Percentiles rank a stretch among this genome's conserved stretches.
These are phyloP conservation scores for Peromyscus aztecus DNA, from an alignment of 2,797 vertebrate genomes.

Conservation along the genomic window DNA sequence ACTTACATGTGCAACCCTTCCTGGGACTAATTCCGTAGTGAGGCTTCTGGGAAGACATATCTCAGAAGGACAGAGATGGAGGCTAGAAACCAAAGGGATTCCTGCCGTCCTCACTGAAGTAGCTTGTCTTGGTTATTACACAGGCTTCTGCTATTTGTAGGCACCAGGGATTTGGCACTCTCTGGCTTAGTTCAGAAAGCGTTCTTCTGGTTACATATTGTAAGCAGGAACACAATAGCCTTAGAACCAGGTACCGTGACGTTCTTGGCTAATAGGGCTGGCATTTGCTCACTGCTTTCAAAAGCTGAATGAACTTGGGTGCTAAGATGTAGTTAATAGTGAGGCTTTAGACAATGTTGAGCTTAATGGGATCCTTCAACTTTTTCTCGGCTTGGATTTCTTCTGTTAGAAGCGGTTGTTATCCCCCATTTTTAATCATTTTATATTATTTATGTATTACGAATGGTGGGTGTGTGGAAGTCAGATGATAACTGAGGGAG, in stretches of 20 bases:
- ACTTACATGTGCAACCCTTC: background rate
- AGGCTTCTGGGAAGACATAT: background rate
- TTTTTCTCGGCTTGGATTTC: background rate
- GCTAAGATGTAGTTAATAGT: conserved; percentile 16
- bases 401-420: conserved; percentile 16
- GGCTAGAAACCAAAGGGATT: conserved; percentile 45
- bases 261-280: background rate
- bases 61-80: conserved; percentile 9
- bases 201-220: conserved; percentile 23
- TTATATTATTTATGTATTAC: background rate
- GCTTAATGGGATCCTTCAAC: background rate
- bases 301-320: conserved; percentile 20
- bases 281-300: background rate
- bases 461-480: background rate
- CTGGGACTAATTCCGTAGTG: background rate
- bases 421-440: conserved; percentile 13
- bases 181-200: conserved; percentile 45
- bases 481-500: background rate
- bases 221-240: background rate
- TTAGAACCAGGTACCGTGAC: background rate
- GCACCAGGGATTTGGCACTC: conserved; percentile 19
- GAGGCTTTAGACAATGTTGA: conserved; percentile 55
- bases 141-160: conserved; percentile 44
- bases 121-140: conserved; percentile 14
- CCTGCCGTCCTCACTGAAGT: background rate